These are phyloP conservation scores for Heliconius charithonia DNA, from an alignment of 2,888 invertebrate species.

Conservation along the genomic window DNA sequence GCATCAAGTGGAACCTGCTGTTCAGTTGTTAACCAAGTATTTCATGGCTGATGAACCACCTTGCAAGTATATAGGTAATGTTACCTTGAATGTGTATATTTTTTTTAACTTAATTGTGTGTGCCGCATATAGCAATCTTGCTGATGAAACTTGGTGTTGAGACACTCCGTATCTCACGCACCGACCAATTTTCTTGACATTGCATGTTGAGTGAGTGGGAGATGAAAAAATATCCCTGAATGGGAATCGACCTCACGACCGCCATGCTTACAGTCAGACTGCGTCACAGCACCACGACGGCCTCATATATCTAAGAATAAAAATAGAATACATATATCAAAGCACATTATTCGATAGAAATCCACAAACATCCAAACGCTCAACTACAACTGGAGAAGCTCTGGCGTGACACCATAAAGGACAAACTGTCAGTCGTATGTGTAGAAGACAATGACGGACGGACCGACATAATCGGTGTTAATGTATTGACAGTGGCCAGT, in stretches of 20 bases:
- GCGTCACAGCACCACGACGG: too few relatives aligned
- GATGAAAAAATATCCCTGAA: too few relatives aligned
- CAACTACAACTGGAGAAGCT: conserved; percentile 66
- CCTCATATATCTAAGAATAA: too few relatives aligned
- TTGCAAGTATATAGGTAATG: conserved; percentile 72
- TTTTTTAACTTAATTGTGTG: too few relatives aligned
- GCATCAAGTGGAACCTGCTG: conserved; percentile 67
- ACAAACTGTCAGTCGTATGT: conserved; percentile 71
- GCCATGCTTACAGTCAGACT: too few relatives aligned
- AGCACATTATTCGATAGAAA: conserved; percentile 55
- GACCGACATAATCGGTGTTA: conserved; percentile 67
- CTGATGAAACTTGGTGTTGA: too few relatives aligned
- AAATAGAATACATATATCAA: neutral
- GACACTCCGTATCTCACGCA: too few relatives aligned
- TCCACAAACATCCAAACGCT: conserved; percentile 68
- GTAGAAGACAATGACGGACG: conserved; percentile 62
- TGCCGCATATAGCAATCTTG: too few relatives aligned
- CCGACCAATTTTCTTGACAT: too few relatives aligned
- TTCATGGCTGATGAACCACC: conserved; percentile 82
- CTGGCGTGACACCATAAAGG: conserved; percentile 67
- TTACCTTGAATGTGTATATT: too few relatives aligned
- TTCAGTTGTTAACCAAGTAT: conserved; percentile 68
- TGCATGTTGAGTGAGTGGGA: too few relatives aligned
- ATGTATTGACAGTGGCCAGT: conserved; percentile 68
- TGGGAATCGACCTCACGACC: too few relatives aligned